Conservation (phyloP, 2,888 invertebrate species). For the Philopedon plagiatum region DNA sequence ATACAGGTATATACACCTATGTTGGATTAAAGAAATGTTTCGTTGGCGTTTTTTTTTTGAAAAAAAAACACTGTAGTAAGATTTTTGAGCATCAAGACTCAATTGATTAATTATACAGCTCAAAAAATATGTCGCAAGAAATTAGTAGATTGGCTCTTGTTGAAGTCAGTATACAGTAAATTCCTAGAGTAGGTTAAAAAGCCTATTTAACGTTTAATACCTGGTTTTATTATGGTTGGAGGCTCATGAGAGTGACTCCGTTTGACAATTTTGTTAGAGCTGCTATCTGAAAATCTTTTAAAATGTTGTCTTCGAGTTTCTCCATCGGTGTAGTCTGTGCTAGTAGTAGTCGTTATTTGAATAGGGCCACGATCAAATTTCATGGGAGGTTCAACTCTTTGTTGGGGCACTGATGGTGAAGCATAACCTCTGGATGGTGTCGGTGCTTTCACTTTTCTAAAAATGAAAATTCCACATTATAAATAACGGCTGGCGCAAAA, state of each 20-base stretch:
- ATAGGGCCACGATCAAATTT: slow-evolving; percentile 74
- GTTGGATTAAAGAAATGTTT: too few relatives aligned
- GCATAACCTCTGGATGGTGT: slow-evolving; percentile 27
- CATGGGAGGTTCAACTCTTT: slow-evolving; percentile 73
- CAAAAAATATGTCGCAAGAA: too few relatives aligned
- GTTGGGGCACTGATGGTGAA: slow-evolving; percentile 9
- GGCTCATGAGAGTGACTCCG: slow-evolving; percentile 61
- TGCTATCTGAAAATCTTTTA: slow-evolving; percentile 60
- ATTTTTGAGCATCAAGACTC: too few relatives aligned
- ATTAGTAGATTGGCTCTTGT: too few relatives aligned
- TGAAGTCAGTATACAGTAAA: too few relatives aligned
- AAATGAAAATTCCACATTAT: not conserved
- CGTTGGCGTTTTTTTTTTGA: too few relatives aligned
- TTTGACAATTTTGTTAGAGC: slow-evolving; percentile 59
- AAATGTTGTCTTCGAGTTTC: slow-evolving; percentile 55
- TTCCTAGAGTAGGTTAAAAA: too few relatives aligned
- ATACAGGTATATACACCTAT: too few relatives aligned
- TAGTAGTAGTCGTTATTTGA: slow-evolving; percentile 63
- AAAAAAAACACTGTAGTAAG: too few relatives aligned
- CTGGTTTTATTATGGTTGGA: slow-evolving; percentile 68
- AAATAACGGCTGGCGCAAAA: too few relatives aligned
- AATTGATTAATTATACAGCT: too few relatives aligned
- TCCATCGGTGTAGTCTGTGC: slow-evolving; percentile 53
- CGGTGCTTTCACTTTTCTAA: slow-evolving; percentile 73
- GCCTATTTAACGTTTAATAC: too few relatives aligned